Percentiles rank a stretch among this genome's conserved stretches.
Evolutionary conservation across 2,797 vertebrate genomes (phyloP).

Genomic region (Rhinoraja longicauda): DNA sequence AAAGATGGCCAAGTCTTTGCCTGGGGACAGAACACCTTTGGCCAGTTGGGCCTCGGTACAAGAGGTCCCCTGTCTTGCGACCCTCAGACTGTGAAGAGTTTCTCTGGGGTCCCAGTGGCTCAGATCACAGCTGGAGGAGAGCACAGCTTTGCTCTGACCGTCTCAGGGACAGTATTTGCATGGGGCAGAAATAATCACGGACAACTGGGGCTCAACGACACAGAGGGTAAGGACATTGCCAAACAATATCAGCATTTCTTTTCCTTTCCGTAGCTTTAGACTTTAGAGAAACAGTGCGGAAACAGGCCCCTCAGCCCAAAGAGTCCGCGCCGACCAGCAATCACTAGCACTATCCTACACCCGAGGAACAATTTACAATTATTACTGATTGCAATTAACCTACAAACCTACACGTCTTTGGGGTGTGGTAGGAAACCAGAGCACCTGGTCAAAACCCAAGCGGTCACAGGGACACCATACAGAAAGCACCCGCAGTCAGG

Average conservation of each 20-base stretch:
- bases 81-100: constrained; percentile 40
- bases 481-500: too few relatives aligned
- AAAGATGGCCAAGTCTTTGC: constrained; percentile 45
- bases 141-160: constrained; percentile 47
- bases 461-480: too few relatives aligned
- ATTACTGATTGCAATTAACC: too few relatives aligned
- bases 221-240: background rate
- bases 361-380: too few relatives aligned
- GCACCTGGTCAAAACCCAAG: too few relatives aligned
- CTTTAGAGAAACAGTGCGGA: too few relatives aligned
- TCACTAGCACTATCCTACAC: too few relatives aligned
- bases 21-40: constrained; percentile 46
- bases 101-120: constrained; percentile 46
- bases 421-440: too few relatives aligned
- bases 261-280: background rate
- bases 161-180: constrained; percentile 44
- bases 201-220: constrained; percentile 44
- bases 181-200: constrained; percentile 46
- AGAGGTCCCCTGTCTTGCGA: background rate
- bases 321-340: too few relatives aligned
- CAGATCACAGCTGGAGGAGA: constrained; percentile 46
- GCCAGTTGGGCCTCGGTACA: constrained; percentile 45
- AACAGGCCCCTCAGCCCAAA: too few relatives aligned
- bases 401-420: too few relatives aligned
- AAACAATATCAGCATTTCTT: constrained; percentile 38